Evolutionary conservation across 2,113 vertebrate genomes (phyloP).

Genomic region (Lepus europaeus): DNA sequence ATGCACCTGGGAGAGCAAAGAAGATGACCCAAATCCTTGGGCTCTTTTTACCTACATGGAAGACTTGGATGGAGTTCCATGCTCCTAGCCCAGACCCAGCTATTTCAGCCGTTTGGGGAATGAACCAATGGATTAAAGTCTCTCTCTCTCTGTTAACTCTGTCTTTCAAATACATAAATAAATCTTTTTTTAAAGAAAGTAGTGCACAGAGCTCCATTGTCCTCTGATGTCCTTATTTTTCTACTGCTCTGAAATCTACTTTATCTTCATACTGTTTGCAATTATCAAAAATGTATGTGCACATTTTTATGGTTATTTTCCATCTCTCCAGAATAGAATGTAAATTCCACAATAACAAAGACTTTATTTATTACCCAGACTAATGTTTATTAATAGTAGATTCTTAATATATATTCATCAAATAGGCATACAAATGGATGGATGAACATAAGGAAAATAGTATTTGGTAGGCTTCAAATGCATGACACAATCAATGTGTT

Average conservation of each 20-base stretch:
- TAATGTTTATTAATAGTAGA: neutral
- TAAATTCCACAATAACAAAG: neutral
- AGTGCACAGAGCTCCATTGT: neutral
- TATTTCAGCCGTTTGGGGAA: too few species aligned
- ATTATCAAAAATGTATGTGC: neutral
- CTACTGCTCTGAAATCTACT: neutral
- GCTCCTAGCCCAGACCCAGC: too few species aligned
- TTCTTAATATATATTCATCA: neutral
- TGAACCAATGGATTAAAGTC: too few species aligned
- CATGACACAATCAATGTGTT: neutral
- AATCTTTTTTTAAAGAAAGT: neutral
- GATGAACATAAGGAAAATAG: neutral
- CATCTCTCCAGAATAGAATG: conserved; percentile 18
- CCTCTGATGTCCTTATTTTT: neutral
- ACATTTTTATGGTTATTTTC: neutral
- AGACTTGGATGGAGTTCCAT: too few species aligned
- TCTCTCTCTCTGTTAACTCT: too few species aligned
- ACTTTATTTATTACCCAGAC: neutral
- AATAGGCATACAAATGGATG: neutral
- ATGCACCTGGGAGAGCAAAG: too few species aligned
- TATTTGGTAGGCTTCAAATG: neutral
- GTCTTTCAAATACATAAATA: too few species aligned
- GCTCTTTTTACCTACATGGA: too few species aligned
- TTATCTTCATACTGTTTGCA: neutral
- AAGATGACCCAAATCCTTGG: too few species aligned